Percentiles rank a stretch among this genome's conserved stretches.
These are phyloP conservation scores for Morone saxatilis DNA, from an alignment of 2,113 vertebrate species.

Conservation along the genomic window DNA sequence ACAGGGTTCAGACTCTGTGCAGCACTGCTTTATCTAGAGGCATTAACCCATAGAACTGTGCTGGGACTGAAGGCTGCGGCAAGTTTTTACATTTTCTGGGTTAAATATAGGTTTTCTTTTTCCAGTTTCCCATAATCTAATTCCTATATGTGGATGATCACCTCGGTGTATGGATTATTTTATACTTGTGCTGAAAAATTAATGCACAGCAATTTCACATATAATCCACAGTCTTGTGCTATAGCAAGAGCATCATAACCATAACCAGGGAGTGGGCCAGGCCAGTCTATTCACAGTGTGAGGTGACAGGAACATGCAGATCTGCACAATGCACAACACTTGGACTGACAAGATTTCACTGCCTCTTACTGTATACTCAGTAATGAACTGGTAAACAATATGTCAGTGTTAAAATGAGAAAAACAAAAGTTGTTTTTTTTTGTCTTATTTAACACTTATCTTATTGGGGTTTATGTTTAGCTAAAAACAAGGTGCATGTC, in stretches of 20 bases:
- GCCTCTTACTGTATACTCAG: neutral
- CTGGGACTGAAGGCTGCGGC: neutral
- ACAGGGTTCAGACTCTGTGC: conserved; percentile 46
- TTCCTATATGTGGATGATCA: conserved; percentile 16
- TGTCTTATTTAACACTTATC: no score
- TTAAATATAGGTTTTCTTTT: conserved; percentile 5
- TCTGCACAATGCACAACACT: neutral
- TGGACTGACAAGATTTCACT: neutral
- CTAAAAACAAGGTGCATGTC: no score
- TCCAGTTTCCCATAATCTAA: neutral
- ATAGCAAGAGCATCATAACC: conserved; percentile 7
- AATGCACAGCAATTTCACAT: conserved; percentile 41
- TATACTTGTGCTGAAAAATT: conserved; percentile 13
- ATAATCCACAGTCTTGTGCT: conserved; percentile 39
- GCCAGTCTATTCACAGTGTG: conserved; percentile 30
- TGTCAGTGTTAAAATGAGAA: neutral
- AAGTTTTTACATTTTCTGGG: neutral
- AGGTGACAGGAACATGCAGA: conserved; percentile 12
- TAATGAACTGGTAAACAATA: neutral
- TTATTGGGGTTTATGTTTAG: no score
- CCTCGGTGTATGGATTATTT: conserved; percentile 17
- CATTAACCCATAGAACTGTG: conserved; percentile 9
- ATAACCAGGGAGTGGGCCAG: conserved; percentile 14
- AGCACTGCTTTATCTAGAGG: conserved; percentile 37
- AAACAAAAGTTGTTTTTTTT: no score